Conservation (phyloP, 2,888 invertebrate genomes). For the Eupithecia inturbata region DNA sequence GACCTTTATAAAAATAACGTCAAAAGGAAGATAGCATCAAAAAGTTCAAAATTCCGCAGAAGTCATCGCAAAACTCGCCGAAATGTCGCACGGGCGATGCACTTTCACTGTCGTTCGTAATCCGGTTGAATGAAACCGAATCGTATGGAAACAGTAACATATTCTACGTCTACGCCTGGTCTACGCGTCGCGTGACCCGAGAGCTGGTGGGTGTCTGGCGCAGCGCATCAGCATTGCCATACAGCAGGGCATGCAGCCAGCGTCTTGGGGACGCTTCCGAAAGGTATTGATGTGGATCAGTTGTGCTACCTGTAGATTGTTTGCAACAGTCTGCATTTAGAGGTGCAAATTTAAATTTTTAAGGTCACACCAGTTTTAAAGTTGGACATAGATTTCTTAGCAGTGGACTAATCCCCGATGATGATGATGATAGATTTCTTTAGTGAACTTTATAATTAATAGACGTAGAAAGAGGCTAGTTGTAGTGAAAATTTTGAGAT, state of each 20-base stretch:
- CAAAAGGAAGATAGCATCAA: neutral
- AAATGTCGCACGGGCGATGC: conserved; percentile 23
- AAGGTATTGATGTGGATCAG: too few relatives aligned
- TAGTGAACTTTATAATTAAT: neutral
- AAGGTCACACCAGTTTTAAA: neutral
- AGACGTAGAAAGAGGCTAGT: neutral
- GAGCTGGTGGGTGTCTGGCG: too few relatives aligned
- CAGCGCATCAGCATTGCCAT: too few relatives aligned
- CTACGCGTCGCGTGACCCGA: too few relatives aligned
- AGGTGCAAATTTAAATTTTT: neutral
- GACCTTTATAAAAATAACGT: neutral
- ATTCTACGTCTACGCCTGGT: too few relatives aligned
- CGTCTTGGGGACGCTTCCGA: too few relatives aligned
- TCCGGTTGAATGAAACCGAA: conserved; percentile 35
- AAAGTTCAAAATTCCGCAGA: neutral
- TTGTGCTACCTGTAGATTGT: too few relatives aligned
- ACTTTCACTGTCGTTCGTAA: conserved; percentile 46
- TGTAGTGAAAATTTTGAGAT: neutral
- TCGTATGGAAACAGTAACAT: conserved; percentile 17
- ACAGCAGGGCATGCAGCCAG: too few relatives aligned
- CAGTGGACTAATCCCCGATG: too few relatives aligned
- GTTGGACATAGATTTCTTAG: neutral
- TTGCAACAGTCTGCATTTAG: neutral
- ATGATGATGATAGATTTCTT: neutral
- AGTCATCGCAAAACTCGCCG: conserved; percentile 18